Conservation (phyloP, 1,140 invertebrate species). For the Lepidurus arcticus region DNA sequence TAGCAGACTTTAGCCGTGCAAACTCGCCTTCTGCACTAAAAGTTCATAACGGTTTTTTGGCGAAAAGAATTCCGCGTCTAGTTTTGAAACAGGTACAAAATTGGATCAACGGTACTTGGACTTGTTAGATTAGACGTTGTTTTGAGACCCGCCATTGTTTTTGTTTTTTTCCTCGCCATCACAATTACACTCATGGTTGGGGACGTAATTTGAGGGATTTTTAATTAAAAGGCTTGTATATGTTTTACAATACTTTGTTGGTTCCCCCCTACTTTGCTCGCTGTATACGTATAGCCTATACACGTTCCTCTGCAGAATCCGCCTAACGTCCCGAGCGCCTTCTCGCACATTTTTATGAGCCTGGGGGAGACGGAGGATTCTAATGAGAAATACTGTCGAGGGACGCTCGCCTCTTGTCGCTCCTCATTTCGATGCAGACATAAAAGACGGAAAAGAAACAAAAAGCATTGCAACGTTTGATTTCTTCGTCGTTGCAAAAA, state of each 20-base stretch:
- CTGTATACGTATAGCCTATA: not conserved
- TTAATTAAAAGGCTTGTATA: conserved; percentile 6
- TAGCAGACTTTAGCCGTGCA: too few species aligned
- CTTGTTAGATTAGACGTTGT: not conserved
- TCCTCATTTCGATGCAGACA: conserved; percentile 15
- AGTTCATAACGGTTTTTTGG: too few species aligned
- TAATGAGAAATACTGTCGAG: conserved; percentile 22
- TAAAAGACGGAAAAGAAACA: conserved; percentile 12
- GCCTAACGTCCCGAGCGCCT: conserved; percentile 7
- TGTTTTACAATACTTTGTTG: not conserved
- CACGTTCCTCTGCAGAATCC: not conserved
- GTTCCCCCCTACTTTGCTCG: not conserved
- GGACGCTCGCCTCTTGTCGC: conserved; percentile 20
- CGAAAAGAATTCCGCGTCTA: too few species aligned
- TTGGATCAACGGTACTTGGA: not conserved
- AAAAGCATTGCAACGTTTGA: conserved; percentile 8
- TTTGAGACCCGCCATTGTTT: not conserved
- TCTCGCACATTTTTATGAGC: conserved; percentile 13
- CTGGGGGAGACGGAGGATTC: conserved; percentile 9
- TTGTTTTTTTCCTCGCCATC: not conserved
- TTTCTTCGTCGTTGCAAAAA: not conserved
- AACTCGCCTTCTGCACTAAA: too few species aligned
- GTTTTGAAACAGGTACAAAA: not conserved
- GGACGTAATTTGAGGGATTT: not conserved
- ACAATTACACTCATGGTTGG: not conserved